A percentile compares a stretch with the other conserved stretches of the same genome.
Conservation (phyloP, 2,113 vertebrate species). For the Psammodynastes pulverulentus region DNA sequence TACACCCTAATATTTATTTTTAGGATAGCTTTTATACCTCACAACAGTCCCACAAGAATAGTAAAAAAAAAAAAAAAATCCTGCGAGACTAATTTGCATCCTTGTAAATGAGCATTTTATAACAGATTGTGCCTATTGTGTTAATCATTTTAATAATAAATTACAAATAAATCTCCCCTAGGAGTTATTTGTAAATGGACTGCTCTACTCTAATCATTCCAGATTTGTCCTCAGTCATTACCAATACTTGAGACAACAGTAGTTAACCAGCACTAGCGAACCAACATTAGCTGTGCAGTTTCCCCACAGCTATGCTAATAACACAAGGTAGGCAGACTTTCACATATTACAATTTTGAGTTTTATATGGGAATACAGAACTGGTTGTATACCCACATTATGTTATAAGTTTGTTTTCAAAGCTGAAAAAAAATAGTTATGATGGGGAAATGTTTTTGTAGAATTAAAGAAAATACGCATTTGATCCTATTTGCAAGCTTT, state of each 20-base stretch:
- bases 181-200: neutral
- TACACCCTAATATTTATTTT: neutral
- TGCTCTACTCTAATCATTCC: neutral
- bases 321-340: neutral
- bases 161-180: neutral
- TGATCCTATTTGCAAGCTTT: neutral
- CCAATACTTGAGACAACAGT: neutral
- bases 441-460: neutral
- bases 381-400: neutral
- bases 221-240: neutral
- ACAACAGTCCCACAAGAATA: neutral
- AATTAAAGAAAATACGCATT: neutral
- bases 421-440: rapidly evolving
- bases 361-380: neutral
- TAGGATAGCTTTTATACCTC: neutral
- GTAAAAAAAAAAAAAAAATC: neutral
- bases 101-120: neutral
- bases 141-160: neutral
- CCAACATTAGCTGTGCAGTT: neutral
- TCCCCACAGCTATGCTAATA: neutral
- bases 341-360: neutral
- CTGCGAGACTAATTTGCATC: neutral
- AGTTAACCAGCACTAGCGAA: neutral
- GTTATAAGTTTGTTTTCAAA: neutral
- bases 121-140: neutral